These are phyloP conservation scores for Noctua janthina DNA, from an alignment of 2,888 invertebrate species.

Conservation along the genomic window DNA sequence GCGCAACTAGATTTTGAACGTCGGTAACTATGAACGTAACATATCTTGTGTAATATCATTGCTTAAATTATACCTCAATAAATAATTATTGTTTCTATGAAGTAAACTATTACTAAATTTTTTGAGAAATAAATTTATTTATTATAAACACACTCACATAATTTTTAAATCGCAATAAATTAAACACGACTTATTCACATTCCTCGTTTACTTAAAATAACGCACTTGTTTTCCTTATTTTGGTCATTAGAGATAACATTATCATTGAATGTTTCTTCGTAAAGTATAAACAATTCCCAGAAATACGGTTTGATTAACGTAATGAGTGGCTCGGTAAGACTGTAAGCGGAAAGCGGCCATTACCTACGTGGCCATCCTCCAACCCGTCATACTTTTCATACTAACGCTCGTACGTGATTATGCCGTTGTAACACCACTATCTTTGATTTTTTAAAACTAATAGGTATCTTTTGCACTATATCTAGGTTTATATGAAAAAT, in stretches of 20 bases:
- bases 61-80: too few species aligned
- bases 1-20: too few species aligned
- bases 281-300: slow-evolving; percentile 10
- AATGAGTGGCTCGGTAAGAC: not conserved
- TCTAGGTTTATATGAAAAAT: too few species aligned
- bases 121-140: too few species aligned
- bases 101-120: not conserved
- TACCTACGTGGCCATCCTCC: not conserved
- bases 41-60: too few species aligned
- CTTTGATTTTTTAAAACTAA: too few species aligned
- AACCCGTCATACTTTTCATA: too few species aligned
- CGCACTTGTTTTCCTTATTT: not conserved
- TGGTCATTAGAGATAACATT: slow-evolving; percentile 17
- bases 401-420: too few species aligned
- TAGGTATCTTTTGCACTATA: too few species aligned
- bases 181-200: not conserved
- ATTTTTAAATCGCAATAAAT: not conserved
- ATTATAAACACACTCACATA: not conserved
- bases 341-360: slow-evolving; percentile 8
- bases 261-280: slow-evolving; percentile 11
- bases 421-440: too few species aligned
- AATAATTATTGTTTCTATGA: not conserved
- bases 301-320: not conserved
- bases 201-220: not conserved
- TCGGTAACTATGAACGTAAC: too few species aligned